Percentiles rank a stretch among this genome's conserved stretches.
Evolutionary conservation across 53 echinoderm and acorn worm genomes (phyloP).

Genomic region (Arbacia lixula): DNA sequence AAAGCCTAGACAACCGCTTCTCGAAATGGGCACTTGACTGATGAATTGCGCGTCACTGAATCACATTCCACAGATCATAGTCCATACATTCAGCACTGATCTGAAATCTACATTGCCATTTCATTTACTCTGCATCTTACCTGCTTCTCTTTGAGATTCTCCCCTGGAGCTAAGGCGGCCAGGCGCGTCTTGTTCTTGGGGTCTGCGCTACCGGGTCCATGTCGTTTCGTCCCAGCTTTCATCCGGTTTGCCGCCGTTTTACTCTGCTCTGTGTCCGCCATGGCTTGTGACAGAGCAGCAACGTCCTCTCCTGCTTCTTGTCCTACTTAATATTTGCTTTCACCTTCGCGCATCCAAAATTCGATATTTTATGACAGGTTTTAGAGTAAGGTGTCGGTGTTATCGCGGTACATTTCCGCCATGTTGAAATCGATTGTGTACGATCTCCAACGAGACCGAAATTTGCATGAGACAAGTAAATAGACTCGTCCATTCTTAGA

Average conservation of each 20-base stretch:
- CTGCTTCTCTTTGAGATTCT: conserved; percentile 99
- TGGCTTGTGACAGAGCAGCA: conserved; percentile 5
- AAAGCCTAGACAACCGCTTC: too few species aligned
- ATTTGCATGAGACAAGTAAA: conserved; percentile 71
- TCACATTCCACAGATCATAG: too few species aligned
- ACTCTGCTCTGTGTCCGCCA: conserved; percentile 75
- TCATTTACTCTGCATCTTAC: too few species aligned
- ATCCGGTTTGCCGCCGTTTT: conserved; percentile 63
- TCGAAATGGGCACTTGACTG: too few species aligned
- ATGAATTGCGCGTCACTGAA: too few species aligned
- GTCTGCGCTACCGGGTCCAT: conserved; percentile 86
- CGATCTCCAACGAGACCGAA: conserved; percentile 84
- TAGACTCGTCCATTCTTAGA: conserved; percentile 35
- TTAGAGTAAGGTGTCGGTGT: too few species aligned
- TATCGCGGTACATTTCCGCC: conserved; percentile 29
- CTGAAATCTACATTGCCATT: too few species aligned
- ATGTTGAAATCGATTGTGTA: conserved; percentile 69
- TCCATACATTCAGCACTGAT: too few species aligned
- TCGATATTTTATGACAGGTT: too few species aligned
- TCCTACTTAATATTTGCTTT: neutral
- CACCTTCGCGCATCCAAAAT: neutral
- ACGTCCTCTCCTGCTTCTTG: neutral
- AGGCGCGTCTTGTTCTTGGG: conserved; percentile 96
- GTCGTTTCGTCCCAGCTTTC: conserved; percentile 57
- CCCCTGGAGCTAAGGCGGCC: conserved; percentile 94